Evolutionary conservation across 2,797 vertebrate species (phyloP).

Genomic region (Halcyon smyrnensis): DNA sequence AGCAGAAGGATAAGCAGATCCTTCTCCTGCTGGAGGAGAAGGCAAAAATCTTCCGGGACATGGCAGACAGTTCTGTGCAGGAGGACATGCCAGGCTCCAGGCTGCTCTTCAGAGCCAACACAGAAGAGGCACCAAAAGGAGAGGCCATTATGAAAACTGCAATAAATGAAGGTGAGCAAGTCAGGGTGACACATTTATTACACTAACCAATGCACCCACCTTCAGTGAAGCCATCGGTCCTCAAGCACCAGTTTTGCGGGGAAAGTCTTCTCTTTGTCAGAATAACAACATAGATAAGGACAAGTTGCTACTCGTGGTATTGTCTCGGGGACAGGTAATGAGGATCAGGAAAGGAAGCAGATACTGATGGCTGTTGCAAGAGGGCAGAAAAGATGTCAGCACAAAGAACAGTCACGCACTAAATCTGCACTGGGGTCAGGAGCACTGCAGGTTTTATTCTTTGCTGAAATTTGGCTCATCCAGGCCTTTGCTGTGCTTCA

Average conservation of each 20-base stretch:
- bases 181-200: neutral
- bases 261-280: neutral
- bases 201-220: neutral
- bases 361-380: neutral
- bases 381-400: neutral
- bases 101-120: slow-evolving; percentile 88
- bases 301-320: fast-evolving
- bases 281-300: neutral
- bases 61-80: slow-evolving; percentile 84
- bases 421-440: neutral
- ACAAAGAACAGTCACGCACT: neutral
- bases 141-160: slow-evolving; percentile 90
- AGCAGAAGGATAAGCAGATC: slow-evolving; percentile 94
- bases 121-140: slow-evolving; percentile 86
- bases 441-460: neutral
- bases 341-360: neutral
- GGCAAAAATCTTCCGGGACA: slow-evolving; percentile 89
- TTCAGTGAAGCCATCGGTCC: neutral
- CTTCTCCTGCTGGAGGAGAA: slow-evolving; percentile 92
- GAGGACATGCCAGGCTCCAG: slow-evolving; percentile 81
- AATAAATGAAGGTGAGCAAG: slow-evolving; percentile 88
- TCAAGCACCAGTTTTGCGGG: neutral
- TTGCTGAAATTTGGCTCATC: neutral
- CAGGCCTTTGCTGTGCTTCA: neutral
- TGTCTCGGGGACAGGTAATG: neutral